phyloP scores from a whole-genome alignment of 2,797 vertebrate genomes.

The Girardinus metallicus region DNA sequence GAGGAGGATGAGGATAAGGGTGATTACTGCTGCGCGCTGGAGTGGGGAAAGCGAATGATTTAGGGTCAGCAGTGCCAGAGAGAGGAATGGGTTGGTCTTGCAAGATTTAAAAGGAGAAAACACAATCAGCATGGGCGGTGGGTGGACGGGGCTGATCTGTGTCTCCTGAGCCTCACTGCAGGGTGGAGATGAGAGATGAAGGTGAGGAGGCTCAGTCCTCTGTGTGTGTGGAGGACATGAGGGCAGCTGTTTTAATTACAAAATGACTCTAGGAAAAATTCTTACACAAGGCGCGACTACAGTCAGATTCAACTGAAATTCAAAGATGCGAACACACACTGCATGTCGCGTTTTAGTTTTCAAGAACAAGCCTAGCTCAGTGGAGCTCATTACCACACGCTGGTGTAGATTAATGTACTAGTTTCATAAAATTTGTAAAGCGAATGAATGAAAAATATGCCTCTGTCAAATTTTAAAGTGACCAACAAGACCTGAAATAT shows the following conservation, averaged over 20 bases:
- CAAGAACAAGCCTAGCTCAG: not conserved
- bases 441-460: not conserved
- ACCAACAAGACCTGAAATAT: not conserved
- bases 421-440: not conserved
- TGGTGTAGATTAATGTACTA: not conserved
- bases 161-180: not conserved
- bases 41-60: slow-evolving; percentile 31
- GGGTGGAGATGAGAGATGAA: not conserved
- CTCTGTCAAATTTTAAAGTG: not conserved
- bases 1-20: slow-evolving; percentile 22
- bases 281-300: not conserved
- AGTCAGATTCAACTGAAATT: not conserved
- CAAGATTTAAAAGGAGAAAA: slow-evolving; percentile 10
- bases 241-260: not conserved
- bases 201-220: not conserved
- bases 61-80: slow-evolving; percentile 26
- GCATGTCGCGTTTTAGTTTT: not conserved
- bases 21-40: slow-evolving; percentile 30
- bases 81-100: slow-evolving; percentile 9
- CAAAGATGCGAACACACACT: not conserved
- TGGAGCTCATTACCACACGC: not conserved
- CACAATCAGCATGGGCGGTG: slow-evolving; percentile 11
- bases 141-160: not conserved
- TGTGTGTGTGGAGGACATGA: not conserved
- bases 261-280: not conserved